A percentile compares a stretch with the other conserved stretches of the same genome.
Conservation (phyloP, 2,888 invertebrate genomes). For the Ypsolopha sequella region DNA sequence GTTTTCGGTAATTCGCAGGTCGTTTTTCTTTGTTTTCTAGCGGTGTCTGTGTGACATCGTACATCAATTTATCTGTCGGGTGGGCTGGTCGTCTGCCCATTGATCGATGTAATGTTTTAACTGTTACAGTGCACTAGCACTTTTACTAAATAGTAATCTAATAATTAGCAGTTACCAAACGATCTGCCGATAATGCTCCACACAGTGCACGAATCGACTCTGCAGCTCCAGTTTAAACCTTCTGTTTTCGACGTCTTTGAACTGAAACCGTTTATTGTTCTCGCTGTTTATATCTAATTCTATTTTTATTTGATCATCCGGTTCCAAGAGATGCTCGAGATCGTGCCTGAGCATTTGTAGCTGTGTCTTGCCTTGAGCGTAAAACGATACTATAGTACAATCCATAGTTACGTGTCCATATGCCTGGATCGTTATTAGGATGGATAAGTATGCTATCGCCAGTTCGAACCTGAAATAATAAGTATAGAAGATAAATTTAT, state of each 20-base stretch:
- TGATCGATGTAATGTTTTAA: no score
- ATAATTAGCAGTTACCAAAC: slow-evolving; percentile 24
- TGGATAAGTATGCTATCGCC: slow-evolving; percentile 30
- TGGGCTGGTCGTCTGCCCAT: no score
- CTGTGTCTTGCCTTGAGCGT: slow-evolving; percentile 41
- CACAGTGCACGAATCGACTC: slow-evolving; percentile 29
- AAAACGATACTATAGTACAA: slow-evolving; percentile 46
- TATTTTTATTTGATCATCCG: slow-evolving; percentile 11
- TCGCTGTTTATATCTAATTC: slow-evolving; percentile 10
- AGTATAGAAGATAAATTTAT: background rate
- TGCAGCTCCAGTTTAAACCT: slow-evolving; percentile 18
- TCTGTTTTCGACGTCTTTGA: slow-evolving; percentile 18
- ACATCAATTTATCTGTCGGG: no score
- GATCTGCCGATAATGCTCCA: slow-evolving; percentile 37
- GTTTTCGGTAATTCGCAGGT: no score
- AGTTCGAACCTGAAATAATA: slow-evolving; percentile 35
- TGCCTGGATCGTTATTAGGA: slow-evolving; percentile 36
- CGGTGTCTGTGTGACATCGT: background rate
- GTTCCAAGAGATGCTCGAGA: slow-evolving; percentile 32
- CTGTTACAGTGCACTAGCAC: no score
- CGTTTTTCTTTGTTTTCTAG: background rate
- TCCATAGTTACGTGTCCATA: slow-evolving; percentile 49
- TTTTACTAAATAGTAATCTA: no score
- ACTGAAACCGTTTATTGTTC: slow-evolving; percentile 6
- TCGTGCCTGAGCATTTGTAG: slow-evolving; percentile 39